These are phyloP conservation scores for Aplochiton taeniatus DNA, from an alignment of 2,797 vertebrate species.

Conservation along the genomic window DNA sequence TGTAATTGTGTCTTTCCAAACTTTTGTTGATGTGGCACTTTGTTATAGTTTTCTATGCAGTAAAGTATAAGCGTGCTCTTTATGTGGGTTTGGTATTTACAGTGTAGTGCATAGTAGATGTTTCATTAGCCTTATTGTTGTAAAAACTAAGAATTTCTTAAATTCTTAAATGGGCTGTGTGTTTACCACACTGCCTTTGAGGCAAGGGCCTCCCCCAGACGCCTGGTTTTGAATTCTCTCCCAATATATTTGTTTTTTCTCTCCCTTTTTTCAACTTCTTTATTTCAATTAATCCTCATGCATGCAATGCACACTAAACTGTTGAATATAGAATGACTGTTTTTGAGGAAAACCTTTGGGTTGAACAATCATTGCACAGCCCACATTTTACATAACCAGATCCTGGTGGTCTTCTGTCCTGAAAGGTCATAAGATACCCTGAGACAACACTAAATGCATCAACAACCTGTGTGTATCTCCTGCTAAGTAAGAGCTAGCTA, in stretches of 20 bases:
- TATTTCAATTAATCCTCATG: not conserved
- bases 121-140: conserved; percentile 45
- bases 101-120: conserved; percentile 25
- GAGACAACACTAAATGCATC: conserved; percentile 35
- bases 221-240: not conserved
- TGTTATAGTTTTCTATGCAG: conserved; percentile 28
- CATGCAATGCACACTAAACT: not conserved
- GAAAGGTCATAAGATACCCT: conserved; percentile 45
- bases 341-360: not conserved
- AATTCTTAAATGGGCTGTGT: not conserved
- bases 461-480: conserved; percentile 46
- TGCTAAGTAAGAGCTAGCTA: conserved; percentile 19
- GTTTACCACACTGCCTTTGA: conserved; percentile 27
- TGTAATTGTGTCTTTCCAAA: not conserved
- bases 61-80: conserved; percentile 43
- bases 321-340: not conserved
- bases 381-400: not conserved
- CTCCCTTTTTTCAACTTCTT: not conserved
- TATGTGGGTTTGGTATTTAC: conserved; percentile 37
- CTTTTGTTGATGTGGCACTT: conserved; percentile 42
- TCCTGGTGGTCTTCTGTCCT: conserved; percentile 48
- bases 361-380: not conserved
- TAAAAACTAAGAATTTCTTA: conserved; percentile 16
- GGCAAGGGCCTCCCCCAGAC: conserved; percentile 22
- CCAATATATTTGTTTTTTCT: not conserved